A percentile compares a stretch with the other conserved stretches of the same genome.
Evolutionary conservation across 2,888 invertebrate species (phyloP).

Genomic region (Hemistola chrysoprasaria): DNA sequence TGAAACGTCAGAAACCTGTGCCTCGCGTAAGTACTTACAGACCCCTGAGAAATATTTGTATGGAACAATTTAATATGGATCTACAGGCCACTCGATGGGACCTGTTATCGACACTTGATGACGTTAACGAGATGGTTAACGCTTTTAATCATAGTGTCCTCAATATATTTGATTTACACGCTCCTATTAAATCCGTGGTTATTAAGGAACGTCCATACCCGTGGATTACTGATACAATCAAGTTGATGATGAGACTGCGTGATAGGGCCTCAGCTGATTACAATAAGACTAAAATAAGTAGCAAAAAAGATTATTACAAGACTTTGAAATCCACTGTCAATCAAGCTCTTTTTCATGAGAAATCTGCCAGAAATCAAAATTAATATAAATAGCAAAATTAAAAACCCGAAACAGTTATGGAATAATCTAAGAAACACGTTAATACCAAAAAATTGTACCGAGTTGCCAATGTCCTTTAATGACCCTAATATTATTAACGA

Average conservation of each 20-base stretch:
- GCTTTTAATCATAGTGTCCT: slow-evolving; percentile 2
- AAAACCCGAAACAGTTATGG: no score
- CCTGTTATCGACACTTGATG: no score
- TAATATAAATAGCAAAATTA: slow-evolving; percentile 2
- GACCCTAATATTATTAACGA: slow-evolving; percentile 5
- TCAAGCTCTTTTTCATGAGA: slow-evolving; percentile 6
- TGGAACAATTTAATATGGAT: no score
- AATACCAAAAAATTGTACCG: slow-evolving; percentile 1
- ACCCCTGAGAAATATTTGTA: slow-evolving; percentile 7
- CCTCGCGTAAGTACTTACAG: not conserved
- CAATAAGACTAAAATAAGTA: slow-evolving; percentile 5
- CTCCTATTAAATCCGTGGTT: slow-evolving; percentile 1
- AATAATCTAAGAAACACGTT: slow-evolving; percentile 7
- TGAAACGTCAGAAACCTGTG: not conserved
- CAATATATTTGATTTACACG: slow-evolving; percentile 2
- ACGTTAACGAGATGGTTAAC: no score
- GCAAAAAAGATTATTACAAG: slow-evolving; percentile 4
- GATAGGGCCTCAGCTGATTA: slow-evolving; percentile 7
- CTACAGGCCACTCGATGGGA: no score
- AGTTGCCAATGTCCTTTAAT: no score
- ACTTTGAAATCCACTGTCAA: slow-evolving; percentile 6
- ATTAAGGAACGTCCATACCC: slow-evolving; percentile 2
- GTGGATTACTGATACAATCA: no score
- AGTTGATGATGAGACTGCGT: slow-evolving; percentile 9
- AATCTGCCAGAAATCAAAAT: slow-evolving; percentile 5